Base-by-base conservation (phyloP, 2,888 invertebrate species). In the Eilema griseolum region DNA sequence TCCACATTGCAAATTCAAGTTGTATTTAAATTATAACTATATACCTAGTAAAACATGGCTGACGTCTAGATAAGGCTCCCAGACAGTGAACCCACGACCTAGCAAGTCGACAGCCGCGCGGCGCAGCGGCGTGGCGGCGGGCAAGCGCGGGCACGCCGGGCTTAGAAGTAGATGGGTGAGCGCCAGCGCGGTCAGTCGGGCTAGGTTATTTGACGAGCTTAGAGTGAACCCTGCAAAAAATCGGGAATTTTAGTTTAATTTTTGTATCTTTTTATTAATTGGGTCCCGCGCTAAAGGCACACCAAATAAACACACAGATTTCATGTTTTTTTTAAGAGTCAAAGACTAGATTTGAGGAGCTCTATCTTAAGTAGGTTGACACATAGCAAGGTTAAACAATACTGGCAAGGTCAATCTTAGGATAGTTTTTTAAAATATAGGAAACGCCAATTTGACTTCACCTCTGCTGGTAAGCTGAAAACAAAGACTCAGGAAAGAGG, bases 21-120 rank as follows among this genome's bases (percentile, higher is more conserved):
- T 28, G 28, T 5, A 28, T 4, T 28, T 3, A 28, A 28, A 28
- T 28, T 3, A 28, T 0, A 46, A 10, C 0, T 23, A 72, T 82
- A 85, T 61, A 94, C 94, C 95, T 0, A 95, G 73, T 24, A 95
- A 72, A 1, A 95, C 94, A 61, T 93, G 93, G 75, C 93, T 94
- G 74, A 94, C 94, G 73, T 95, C 94, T 33, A 95, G 73, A 52
- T 99, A 99, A 0, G 99, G 99, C 89, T 99, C 99, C 99, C 99
- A 99, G 0, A 99, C 99, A 0, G 99, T 98, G 93, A 99, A 99
- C 7, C 99, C 99, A 61, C 99, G 96, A 0, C 99, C 99, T 77
- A 99, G 97, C 76, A 99, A 96, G 96, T 99, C 99, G 61, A 99
- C 99, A 0, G 99, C 99, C 16, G 99, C 99, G 74, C 99, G 96